These are phyloP conservation scores for Mus pahari DNA, from an alignment of 2,113 vertebrate genomes.

Conservation along the genomic window DNA sequence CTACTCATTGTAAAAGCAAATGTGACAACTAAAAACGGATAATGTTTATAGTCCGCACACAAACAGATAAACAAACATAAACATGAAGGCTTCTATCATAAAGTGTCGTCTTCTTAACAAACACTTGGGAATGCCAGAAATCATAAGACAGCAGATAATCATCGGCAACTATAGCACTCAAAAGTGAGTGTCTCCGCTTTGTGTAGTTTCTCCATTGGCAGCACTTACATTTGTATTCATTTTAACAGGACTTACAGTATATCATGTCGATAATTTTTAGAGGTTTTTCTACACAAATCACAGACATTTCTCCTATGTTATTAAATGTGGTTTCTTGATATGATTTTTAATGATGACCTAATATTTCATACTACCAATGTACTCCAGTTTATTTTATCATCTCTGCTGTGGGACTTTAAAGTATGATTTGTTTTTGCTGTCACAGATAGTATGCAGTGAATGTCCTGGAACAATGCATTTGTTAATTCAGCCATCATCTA, in stretches of 20 bases:
- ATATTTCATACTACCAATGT: conserved; percentile 4
- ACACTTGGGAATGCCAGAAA: background rate
- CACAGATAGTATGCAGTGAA: background rate
- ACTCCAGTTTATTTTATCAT: conserved; percentile 19
- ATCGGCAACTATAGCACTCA: background rate
- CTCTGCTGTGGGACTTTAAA: conserved; percentile 18
- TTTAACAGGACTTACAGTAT: background rate
- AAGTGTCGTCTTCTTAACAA: background rate
- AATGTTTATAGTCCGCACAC: background rate
- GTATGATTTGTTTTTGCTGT: conserved; percentile 44
- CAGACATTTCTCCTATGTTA: background rate
- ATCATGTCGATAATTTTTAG: background rate
- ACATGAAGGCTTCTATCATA: background rate
- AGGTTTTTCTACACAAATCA: background rate
- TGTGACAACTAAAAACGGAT: background rate
- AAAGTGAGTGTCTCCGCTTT: background rate
- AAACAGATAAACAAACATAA: background rate
- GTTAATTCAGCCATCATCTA: conserved; percentile 9
- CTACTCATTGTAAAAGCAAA: background rate
- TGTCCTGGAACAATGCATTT: background rate
- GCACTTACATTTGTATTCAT: background rate
- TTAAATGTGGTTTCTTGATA: conserved; percentile 36
- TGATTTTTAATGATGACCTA: conserved; percentile 50
- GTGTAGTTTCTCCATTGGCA: background rate
- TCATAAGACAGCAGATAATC: background rate